Conservation (phyloP, 2,797 vertebrate genomes). For the Cuniculus paca region DNA sequence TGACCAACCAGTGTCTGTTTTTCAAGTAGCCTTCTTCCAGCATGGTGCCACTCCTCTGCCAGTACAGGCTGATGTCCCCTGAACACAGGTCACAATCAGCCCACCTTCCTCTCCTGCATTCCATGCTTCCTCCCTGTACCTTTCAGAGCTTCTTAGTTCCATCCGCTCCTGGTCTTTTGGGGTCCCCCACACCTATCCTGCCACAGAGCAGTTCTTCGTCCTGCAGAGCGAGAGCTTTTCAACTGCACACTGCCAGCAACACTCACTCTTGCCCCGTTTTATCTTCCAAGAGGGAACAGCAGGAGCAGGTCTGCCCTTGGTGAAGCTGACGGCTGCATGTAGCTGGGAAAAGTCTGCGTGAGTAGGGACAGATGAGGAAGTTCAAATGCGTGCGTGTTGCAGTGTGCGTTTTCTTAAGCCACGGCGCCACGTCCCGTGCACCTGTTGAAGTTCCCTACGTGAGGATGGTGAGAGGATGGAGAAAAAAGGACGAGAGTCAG, state of each 20-base stretch:
- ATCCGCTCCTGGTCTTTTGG: background rate
- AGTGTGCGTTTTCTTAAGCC: background rate
- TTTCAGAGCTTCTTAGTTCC: background rate
- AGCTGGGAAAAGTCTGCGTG: background rate
- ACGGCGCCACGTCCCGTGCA: background rate
- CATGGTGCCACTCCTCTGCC: background rate
- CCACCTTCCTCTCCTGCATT: background rate
- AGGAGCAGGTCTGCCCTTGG: background rate
- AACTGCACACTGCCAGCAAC: background rate
- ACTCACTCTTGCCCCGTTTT: background rate
- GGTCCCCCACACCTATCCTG: background rate
- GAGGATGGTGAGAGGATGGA: no score
- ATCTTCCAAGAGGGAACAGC: background rate
- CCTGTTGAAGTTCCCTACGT: no score
- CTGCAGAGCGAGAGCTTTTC: background rate
- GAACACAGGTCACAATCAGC: background rate
- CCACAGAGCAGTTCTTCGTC: background rate
- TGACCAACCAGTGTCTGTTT: background rate
- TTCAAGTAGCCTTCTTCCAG: background rate
- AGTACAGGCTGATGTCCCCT: background rate
- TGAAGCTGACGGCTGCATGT: background rate
- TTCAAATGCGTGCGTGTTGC: background rate
- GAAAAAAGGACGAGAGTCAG: no score
- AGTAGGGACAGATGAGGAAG: background rate
- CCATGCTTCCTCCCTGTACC: background rate